Evolutionary conservation across 2,797 vertebrate species (phyloP).

Genomic region (Anabas testudineus): DNA sequence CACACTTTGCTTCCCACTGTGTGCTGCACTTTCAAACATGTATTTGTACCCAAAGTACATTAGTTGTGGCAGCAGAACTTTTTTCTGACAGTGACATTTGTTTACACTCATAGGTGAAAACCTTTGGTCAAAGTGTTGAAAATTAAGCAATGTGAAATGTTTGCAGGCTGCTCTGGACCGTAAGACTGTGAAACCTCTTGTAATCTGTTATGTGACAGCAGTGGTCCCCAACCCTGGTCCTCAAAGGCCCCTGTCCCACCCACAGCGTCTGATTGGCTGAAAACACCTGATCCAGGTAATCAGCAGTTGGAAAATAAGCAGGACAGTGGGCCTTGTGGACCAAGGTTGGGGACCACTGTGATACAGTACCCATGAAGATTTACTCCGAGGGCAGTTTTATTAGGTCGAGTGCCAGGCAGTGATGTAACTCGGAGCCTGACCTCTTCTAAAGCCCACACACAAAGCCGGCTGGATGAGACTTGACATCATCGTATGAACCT

Average conservation of each 20-base stretch:
- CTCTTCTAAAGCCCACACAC: constrained; percentile 53
- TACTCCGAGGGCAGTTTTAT: constrained; percentile 56
- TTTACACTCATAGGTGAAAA: constrained; percentile 18
- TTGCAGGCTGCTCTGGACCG: constrained; percentile 1
- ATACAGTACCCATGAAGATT: constrained; percentile 30
- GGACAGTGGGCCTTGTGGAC: too few species aligned
- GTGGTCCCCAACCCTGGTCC: too few species aligned
- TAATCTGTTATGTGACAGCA: neutral
- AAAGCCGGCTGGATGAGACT: constrained; percentile 40
- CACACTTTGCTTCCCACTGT: constrained; percentile 45
- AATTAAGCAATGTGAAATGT: neutral
- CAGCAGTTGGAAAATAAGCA: too few species aligned
- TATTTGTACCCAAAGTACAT: constrained; percentile 45
- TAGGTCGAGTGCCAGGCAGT: constrained; percentile 59
- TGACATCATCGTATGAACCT: constrained; percentile 48
- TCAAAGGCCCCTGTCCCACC: too few species aligned
- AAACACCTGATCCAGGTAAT: too few species aligned
- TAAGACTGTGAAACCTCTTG: constrained; percentile 15
- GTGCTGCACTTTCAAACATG: constrained; percentile 41
- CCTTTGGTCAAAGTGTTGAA: neutral
- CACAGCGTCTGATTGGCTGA: too few species aligned
- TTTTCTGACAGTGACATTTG: constrained; percentile 24
- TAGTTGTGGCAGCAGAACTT: constrained; percentile 58
- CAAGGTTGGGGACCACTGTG: too few species aligned
- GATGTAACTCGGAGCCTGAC: constrained; percentile 63